Evolutionary conservation across 2,113 vertebrate genomes (phyloP).

Genomic region (Equus quagga): DNA sequence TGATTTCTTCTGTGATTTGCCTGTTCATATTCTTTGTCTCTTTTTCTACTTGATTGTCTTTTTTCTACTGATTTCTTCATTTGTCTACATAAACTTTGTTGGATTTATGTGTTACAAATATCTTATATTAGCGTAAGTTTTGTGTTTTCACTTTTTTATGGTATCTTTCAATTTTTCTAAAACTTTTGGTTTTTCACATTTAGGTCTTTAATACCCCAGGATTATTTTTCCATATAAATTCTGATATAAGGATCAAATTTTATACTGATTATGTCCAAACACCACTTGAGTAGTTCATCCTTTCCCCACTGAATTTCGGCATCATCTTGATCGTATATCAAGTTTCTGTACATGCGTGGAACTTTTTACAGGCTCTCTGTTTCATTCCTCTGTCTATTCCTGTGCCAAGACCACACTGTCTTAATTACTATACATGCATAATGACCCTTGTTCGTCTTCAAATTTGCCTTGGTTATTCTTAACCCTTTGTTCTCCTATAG

Average conservation of each 20-base stretch:
- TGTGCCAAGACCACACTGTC: background rate
- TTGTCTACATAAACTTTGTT: background rate
- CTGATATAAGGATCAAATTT: background rate
- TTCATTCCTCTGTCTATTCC: background rate
- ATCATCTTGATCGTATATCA: background rate
- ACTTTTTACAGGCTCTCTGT: background rate
- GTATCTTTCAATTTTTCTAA: background rate
- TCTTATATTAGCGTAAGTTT: background rate
- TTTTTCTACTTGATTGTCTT: background rate
- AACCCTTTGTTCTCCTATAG: background rate
- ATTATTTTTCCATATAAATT: background rate
- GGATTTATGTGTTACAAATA: slow-evolving; percentile 11
- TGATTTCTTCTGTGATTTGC: background rate
- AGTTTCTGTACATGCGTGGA: background rate
- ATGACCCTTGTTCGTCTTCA: background rate
- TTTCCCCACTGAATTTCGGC: background rate
- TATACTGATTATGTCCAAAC: background rate
- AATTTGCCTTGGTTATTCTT: background rate
- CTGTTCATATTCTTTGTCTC: background rate
- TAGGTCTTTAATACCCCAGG: background rate
- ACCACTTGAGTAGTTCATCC: background rate
- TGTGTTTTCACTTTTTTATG: background rate
- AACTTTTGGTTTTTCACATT: too few relatives aligned
- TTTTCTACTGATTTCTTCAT: slow-evolving; percentile 1
- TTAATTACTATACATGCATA: background rate